Evolutionary conservation across 1,140 invertebrate genomes (phyloP).

Genomic region (Atta texana): DNA sequence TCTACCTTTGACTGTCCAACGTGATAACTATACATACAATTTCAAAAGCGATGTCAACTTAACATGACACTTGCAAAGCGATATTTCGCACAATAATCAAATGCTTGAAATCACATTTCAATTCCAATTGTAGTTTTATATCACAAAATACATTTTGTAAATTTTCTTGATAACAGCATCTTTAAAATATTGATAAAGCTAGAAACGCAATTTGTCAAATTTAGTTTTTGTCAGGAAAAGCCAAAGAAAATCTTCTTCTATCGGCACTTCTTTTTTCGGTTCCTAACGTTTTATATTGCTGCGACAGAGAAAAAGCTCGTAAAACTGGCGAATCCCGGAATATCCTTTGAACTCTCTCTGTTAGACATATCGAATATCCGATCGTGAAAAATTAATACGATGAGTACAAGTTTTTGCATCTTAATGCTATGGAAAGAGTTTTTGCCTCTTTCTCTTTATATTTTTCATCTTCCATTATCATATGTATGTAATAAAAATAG

Average conservation of each 20-base stretch:
- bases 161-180: neutral
- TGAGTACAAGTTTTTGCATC: neutral
- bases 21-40: neutral
- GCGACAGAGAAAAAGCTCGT: slow-evolving; percentile 6
- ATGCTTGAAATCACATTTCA: slow-evolving; percentile 10
- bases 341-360: slow-evolving; percentile 33
- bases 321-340: slow-evolving; percentile 22
- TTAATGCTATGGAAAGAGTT: neutral
- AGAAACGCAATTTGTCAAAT: slow-evolving; percentile 31
- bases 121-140: neutral
- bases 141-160: neutral
- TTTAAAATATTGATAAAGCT: slow-evolving; percentile 30
- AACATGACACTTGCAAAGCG: neutral
- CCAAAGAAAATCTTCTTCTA: slow-evolving; percentile 11
- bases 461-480: too few species aligned
- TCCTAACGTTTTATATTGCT: slow-evolving; percentile 30
- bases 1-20: slow-evolving; percentile 12
- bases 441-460: neutral
- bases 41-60: slow-evolving; percentile 20
- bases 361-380: neutral
- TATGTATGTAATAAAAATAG: neutral
- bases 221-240: neutral
- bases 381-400: slow-evolving; percentile 17
- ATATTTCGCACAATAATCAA: neutral
- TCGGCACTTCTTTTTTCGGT: neutral